These are phyloP conservation scores for Drosophila kuntzei DNA, from an alignment of 2,888 invertebrate species.

Conservation along the genomic window DNA sequence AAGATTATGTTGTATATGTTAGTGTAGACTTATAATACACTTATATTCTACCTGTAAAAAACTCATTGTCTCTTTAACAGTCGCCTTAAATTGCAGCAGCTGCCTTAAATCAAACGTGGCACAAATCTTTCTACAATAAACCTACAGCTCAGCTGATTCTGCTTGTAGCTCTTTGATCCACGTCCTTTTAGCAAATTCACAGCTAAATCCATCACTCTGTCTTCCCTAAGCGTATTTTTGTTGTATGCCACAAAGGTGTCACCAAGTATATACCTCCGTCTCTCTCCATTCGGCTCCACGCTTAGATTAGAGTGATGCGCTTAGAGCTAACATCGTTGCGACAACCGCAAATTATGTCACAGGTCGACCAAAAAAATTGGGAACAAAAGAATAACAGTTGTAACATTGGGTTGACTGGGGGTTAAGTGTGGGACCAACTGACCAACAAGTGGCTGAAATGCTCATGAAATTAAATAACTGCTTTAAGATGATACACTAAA, in stretches of 20 bases:
- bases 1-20: too few species aligned
- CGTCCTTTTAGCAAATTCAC: conserved; percentile 27
- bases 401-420: conserved; percentile 30
- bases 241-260: conserved; percentile 29
- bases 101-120: conserved; percentile 55
- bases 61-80: conserved; percentile 13
- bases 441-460: conserved; percentile 49
- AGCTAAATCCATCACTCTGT: conserved; percentile 51
- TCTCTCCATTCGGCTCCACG: not conserved
- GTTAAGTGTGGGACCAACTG: conserved; percentile 14
- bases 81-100: conserved; percentile 27
- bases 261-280: not conserved
- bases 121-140: conserved; percentile 42
- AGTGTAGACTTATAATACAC: not conserved
- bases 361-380: conserved; percentile 17
- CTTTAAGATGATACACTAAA: not conserved
- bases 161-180: conserved; percentile 12
- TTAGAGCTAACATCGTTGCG: conserved; percentile 19
- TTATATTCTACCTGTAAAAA: conserved; percentile 6
- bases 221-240: conserved; percentile 37
- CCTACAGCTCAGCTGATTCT: conserved; percentile 28
- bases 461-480: not conserved
- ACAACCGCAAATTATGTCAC: conserved; percentile 57
- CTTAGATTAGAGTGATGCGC: conserved; percentile 59
- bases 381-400: conserved; percentile 15